Percentiles rank a stretch among this genome's conserved stretches.
Evolutionary conservation across 1,140 invertebrate species (phyloP).

Genomic region (Zophobas atratus): DNA sequence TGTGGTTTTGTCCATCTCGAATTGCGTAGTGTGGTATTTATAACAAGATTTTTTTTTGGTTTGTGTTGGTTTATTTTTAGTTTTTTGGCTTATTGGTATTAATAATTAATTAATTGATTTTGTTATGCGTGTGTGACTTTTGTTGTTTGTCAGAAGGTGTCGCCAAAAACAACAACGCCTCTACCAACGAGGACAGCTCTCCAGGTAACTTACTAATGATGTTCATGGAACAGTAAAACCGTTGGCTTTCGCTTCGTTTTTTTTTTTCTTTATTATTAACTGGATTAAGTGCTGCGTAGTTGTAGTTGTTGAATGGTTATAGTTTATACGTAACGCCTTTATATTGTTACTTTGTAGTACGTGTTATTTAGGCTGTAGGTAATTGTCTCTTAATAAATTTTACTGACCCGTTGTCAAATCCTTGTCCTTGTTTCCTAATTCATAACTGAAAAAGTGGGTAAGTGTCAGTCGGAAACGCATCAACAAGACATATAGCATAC

Average conservation of each 20-base stretch:
- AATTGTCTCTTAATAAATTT: too few relatives aligned
- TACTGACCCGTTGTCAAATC: too few relatives aligned
- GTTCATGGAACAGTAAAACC: slow-evolving; percentile 28
- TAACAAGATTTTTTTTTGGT: slow-evolving; percentile 50
- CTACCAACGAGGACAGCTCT: slow-evolving; percentile 63
- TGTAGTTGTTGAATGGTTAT: slow-evolving; percentile 34
- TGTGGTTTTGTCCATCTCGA: neutral
- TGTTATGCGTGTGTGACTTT: slow-evolving; percentile 46
- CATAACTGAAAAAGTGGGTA: too few relatives aligned
- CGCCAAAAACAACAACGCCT: slow-evolving; percentile 60
- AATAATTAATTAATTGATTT: slow-evolving; percentile 1
- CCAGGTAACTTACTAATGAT: slow-evolving; percentile 64
- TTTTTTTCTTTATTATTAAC: slow-evolving; percentile 34
- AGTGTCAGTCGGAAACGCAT: too few relatives aligned
- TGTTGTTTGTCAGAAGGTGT: slow-evolving; percentile 60
- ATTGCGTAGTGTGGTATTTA: slow-evolving; percentile 13
- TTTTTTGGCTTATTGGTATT: slow-evolving; percentile 34
- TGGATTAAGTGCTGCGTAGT: slow-evolving; percentile 17
- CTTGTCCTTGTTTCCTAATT: too few relatives aligned
- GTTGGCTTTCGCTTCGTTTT: slow-evolving; percentile 20
- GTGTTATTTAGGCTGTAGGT: too few relatives aligned
- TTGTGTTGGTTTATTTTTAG: slow-evolving; percentile 52
- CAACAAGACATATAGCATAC: too few relatives aligned
- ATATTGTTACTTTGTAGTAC: too few relatives aligned
- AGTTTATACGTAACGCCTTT: neutral